phyloP scores from a whole-genome alignment of 2,888 invertebrate genomes.

The Synergus japonicus region DNA sequence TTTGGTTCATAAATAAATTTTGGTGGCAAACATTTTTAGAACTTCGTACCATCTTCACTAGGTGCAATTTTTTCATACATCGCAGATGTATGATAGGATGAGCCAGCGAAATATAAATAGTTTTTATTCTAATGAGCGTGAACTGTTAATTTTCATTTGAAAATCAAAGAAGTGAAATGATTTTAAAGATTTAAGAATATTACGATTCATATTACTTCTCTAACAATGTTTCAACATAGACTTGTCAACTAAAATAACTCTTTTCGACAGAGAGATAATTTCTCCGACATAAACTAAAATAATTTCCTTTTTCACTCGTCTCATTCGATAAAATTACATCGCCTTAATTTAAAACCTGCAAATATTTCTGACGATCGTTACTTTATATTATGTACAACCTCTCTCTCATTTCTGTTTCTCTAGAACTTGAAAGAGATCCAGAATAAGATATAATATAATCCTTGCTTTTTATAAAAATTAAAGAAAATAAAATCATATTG shows the following conservation, averaged over 20 bases:
- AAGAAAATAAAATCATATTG: not conserved
- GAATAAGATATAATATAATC: not conserved
- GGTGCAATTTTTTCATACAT: too few species aligned
- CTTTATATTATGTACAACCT: not conserved
- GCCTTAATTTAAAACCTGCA: constrained; percentile 33
- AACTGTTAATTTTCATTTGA: not conserved
- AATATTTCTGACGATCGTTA: not conserved
- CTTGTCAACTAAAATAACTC: not conserved
- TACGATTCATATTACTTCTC: not conserved
- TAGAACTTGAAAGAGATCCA: not conserved
- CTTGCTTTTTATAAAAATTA: not conserved
- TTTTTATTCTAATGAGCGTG: too few species aligned
- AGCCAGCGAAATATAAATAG: too few species aligned
- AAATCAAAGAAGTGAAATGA: not conserved
- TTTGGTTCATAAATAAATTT: constrained; percentile 7
- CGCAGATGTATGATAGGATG: too few species aligned
- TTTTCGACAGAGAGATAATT: constrained; percentile 1
- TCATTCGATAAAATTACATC: not conserved
- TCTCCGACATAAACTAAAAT: not conserved
- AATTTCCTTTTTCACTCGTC: constrained; percentile 14
- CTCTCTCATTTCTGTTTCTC: not conserved
- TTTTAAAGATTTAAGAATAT: not conserved
- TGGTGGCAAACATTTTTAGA: not conserved
- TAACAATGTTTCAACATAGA: not conserved
- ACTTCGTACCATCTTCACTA: too few species aligned